Percentiles rank a stretch among this genome's conserved stretches.
These are phyloP conservation scores for Gnatocerus cornutus DNA, from an alignment of 2,888 invertebrate species.

Conservation along the genomic window DNA sequence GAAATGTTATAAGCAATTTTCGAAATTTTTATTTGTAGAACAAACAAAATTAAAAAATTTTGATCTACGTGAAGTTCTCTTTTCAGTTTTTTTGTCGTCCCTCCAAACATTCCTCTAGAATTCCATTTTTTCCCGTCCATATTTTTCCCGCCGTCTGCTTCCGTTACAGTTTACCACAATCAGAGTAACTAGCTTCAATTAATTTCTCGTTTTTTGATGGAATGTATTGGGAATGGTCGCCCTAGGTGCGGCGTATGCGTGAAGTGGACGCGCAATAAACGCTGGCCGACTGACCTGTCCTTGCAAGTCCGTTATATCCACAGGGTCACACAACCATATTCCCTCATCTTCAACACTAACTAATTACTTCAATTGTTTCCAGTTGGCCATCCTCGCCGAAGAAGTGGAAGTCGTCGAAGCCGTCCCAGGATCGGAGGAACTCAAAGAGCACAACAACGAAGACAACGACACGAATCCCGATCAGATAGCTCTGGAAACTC, in stretches of 20 bases:
- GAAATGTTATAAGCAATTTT: too few relatives aligned
- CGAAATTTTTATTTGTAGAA: too few relatives aligned
- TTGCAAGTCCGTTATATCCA: constrained; percentile 65
- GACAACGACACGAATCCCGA: constrained; percentile 78
- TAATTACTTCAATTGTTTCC: constrained; percentile 40
- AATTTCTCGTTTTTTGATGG: constrained; percentile 48
- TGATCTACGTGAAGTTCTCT: too few relatives aligned
- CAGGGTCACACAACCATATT: constrained; percentile 58
- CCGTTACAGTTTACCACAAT: constrained; percentile 31
- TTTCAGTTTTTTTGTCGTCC: too few relatives aligned
- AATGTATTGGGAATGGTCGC: constrained; percentile 53
- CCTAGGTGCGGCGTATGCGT: constrained; percentile 57
- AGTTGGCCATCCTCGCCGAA: constrained; percentile 69
- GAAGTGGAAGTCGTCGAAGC: constrained; percentile 80
- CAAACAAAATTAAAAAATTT: too few relatives aligned
- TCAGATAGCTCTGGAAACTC: constrained; percentile 82
- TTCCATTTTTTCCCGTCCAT: too few relatives aligned
- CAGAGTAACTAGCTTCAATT: constrained; percentile 15
- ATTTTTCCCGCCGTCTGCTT: neutral
- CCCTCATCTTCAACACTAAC: constrained; percentile 22
- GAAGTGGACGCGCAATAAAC: constrained; percentile 57
- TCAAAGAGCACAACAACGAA: constrained; percentile 74
- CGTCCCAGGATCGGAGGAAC: constrained; percentile 73
- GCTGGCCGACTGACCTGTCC: constrained; percentile 69
- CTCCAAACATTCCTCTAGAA: too few relatives aligned